These are phyloP conservation scores for Andrena minutula DNA, from an alignment of 2,888 invertebrate genomes.

Conservation along the genomic window DNA sequence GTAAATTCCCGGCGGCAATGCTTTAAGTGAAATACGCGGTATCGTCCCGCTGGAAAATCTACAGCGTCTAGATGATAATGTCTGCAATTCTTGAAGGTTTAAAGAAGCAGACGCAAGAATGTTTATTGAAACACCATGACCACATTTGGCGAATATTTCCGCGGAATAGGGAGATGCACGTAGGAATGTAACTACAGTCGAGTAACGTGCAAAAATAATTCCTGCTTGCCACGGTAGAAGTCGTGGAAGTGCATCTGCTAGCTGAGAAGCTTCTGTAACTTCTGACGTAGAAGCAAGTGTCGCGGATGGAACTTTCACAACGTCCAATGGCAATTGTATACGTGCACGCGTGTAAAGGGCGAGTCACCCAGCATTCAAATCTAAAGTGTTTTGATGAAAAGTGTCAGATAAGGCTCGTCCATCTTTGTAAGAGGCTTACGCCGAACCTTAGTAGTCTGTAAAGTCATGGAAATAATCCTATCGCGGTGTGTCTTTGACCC, in stretches of 20 bases:
- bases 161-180: background rate
- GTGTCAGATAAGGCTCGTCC: slow-evolving; percentile 1
- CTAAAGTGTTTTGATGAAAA: background rate
- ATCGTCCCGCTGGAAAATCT: slow-evolving; percentile 15
- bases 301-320: slow-evolving; percentile 2
- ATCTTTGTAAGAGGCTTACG: background rate
- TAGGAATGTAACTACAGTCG: background rate
- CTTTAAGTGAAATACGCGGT: background rate
- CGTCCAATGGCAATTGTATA: slow-evolving; percentile 32
- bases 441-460: background rate
- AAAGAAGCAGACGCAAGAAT: background rate
- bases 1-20: slow-evolving; percentile 36
- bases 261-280: slow-evolving; percentile 25
- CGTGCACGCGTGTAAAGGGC: no score
- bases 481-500: no score
- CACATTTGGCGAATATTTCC: no score
- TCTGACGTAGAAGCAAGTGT: slow-evolving; percentile 11
- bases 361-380: background rate
- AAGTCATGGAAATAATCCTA: background rate
- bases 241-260: background rate
- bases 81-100: background rate
- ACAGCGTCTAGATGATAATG: background rate
- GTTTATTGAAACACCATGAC: no score
- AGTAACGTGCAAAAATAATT: slow-evolving; percentile 8
- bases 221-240: background rate